A percentile compares a stretch with the other conserved stretches of the same genome.
Conservation (phyloP, 2,113 vertebrate genomes). For the Eurystomus gularis region DNA sequence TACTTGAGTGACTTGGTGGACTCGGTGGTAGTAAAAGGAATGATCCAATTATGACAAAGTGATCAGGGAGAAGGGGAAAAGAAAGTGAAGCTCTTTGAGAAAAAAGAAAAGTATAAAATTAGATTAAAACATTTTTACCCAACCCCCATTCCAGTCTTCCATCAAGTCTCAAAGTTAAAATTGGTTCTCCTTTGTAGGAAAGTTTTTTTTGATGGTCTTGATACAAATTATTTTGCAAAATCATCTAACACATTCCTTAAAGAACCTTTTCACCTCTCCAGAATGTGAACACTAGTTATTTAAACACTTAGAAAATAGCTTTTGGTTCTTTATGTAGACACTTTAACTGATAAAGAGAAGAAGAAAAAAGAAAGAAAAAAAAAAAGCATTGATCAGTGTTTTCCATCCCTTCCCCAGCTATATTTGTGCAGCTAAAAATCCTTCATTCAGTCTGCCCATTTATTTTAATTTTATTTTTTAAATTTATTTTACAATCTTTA, state of each 20-base stretch:
- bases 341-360: slow-evolving; percentile 69
- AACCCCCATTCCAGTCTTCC: slow-evolving; percentile 63
- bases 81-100: slow-evolving; percentile 77
- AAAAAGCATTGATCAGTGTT: slow-evolving; percentile 68
- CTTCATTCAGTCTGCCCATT: slow-evolving; percentile 82
- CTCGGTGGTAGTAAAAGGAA: slow-evolving; percentile 79
- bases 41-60: slow-evolving; percentile 76
- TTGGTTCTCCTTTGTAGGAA: slow-evolving; percentile 62
- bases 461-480: slow-evolving; percentile 18
- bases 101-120: slow-evolving; percentile 81
- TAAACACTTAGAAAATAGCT: slow-evolving; percentile 73
- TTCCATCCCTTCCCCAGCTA: slow-evolving; percentile 71
- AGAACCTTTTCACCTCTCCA: slow-evolving; percentile 63
- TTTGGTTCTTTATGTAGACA: slow-evolving; percentile 76
- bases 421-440: slow-evolving; percentile 88
- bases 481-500: slow-evolving; percentile 79
- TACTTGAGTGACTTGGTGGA: slow-evolving; percentile 78
- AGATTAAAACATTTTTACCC: slow-evolving; percentile 75
- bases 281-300: slow-evolving; percentile 65
- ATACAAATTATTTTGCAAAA: slow-evolving; percentile 59
- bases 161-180: slow-evolving; percentile 68
- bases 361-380: no score
- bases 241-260: slow-evolving; percentile 39
- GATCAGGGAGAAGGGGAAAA: slow-evolving; percentile 62
- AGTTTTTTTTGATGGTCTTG: slow-evolving; percentile 53